Base-by-base conservation (phyloP, 2,113 vertebrate species). In the Leptobrachium ailaonicum region DNA sequence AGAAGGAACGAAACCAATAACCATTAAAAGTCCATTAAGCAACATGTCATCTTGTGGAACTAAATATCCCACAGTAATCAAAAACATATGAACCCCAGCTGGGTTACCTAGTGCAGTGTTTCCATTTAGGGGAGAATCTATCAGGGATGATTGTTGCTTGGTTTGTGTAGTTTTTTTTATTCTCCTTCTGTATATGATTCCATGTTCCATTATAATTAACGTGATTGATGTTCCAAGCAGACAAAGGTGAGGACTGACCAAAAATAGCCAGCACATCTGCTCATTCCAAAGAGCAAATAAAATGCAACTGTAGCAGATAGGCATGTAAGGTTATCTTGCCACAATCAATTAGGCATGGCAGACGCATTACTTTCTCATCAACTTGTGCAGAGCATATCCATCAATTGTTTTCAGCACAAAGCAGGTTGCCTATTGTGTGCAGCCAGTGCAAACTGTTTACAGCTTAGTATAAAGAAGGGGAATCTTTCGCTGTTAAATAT, bases 1-100 rank as follows among this genome's bases (percentile, higher is more conserved):
- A 54, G 32, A 77, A 58, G 75, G 83, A 86, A 90, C 94, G 94
- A 97, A 98, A 96, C 95, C 96, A 96, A 98, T 99, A 98, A 98
- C 96, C 96, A 99, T 98, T 98, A 98, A 97, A 99, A 98, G 93
- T 92, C 95, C 96, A 97, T 98, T 98, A 98, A 96, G 95, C 96
- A 95, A 93, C 95, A 94, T 97, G 96, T 98, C 96, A 98, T 97
- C 97, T 95, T 95, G 95, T 96, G 95, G 96, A 97, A 95, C 97
- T 98, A 98, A 99, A 98, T 96, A 95, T 95, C 92, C 92, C 95
- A 95, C 94, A 96, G 96, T 99, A 98, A 99, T 98, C 97, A 98
- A 97, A 97, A 97, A 93, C 97, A 99, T 96, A 98, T 96, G 96
- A 98, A 95, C 94, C 95, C 96, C 95, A 98, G 97, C 97, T 98